Evolutionary conservation across 2,797 vertebrate genomes (phyloP).

Genomic region (Mormyrus proboscirostris): DNA sequence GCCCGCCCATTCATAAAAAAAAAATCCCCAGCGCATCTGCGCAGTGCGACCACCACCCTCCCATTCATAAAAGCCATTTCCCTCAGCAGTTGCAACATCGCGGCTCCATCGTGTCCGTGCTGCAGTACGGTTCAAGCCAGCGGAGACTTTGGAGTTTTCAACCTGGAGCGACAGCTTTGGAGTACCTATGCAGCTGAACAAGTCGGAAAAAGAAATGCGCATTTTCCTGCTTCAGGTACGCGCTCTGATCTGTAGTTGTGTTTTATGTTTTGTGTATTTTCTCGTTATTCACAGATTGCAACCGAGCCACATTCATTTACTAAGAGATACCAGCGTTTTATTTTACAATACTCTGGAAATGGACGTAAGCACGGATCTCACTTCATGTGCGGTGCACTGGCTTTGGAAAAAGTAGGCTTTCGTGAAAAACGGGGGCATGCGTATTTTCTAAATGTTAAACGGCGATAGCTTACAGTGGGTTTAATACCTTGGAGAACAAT

Average conservation of each 20-base stretch:
- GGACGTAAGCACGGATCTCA: not conserved
- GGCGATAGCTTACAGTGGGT: not conserved
- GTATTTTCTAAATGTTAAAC: not conserved
- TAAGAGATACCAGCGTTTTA: not conserved
- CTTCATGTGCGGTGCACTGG: not conserved
- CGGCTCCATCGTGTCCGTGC: constrained; percentile 72
- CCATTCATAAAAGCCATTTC: constrained; percentile 99
- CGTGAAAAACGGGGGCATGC: not conserved
- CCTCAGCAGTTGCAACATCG: constrained; percentile 81
- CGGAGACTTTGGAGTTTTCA: constrained; percentile 39
- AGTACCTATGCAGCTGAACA: constrained; percentile 45
- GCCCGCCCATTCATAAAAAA: constrained; percentile 98
- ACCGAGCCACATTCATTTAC: not conserved
- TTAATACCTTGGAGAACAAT: not conserved
- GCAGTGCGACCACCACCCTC: constrained; percentile 78
- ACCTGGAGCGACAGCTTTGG: constrained; percentile 36
- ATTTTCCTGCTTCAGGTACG: constrained; percentile 59
- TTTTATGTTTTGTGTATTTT: not conserved
- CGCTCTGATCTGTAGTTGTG: constrained; percentile 21
- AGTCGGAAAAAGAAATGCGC: constrained; percentile 52
- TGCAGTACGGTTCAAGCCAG: constrained; percentile 65
- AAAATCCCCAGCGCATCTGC: constrained; percentile 62
- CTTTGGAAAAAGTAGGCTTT: not conserved
- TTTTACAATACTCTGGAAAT: not conserved
- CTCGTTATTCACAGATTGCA: not conserved